Evolutionary conservation across 2,888 invertebrate species (phyloP).

Genomic region (Drosophila paracracens): DNA sequence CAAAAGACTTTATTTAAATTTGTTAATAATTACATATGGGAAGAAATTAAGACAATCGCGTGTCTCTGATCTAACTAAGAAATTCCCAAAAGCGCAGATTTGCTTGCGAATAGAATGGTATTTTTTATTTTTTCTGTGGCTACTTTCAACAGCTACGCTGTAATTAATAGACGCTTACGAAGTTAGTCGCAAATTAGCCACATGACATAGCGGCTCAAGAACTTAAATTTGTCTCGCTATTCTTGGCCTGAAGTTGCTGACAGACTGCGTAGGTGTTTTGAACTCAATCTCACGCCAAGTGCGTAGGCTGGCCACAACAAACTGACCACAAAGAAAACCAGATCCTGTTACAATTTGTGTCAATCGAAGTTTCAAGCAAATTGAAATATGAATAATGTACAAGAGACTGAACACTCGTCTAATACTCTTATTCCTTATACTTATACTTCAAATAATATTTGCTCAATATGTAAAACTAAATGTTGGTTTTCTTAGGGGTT

Average conservation of each 20-base stretch:
- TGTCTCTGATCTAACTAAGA: conserved; percentile 35
- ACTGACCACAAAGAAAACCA: conserved; percentile 32
- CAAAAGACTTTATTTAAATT: conserved; percentile 56
- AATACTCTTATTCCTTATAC: background rate
- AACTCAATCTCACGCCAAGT: conserved; percentile 25
- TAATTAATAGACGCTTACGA: conserved; percentile 72
- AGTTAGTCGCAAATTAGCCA: conserved; percentile 62
- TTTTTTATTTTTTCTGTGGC: conserved; percentile 9
- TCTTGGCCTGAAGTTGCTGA: conserved; percentile 41
- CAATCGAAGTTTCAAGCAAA: conserved; percentile 17
- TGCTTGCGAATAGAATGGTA: conserved; percentile 57
- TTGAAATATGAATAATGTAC: background rate
- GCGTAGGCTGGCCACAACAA: conserved; percentile 36
- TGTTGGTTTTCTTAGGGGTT: background rate
- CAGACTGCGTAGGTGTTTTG: conserved; percentile 43
- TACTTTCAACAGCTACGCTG: conserved; percentile 50
- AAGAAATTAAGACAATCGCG: conserved; percentile 57
- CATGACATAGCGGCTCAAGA: conserved; percentile 61
- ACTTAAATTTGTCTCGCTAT: conserved; percentile 29
- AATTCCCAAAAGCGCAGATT: conserved; percentile 54
- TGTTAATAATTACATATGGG: conserved; percentile 56
- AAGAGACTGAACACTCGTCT: background rate
- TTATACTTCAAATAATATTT: background rate
- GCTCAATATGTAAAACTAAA: background rate
- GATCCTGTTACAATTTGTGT: conserved; percentile 56